These are phyloP conservation scores for Drosophila varians DNA, from an alignment of 1,140 invertebrate genomes.

Conservation along the genomic window DNA sequence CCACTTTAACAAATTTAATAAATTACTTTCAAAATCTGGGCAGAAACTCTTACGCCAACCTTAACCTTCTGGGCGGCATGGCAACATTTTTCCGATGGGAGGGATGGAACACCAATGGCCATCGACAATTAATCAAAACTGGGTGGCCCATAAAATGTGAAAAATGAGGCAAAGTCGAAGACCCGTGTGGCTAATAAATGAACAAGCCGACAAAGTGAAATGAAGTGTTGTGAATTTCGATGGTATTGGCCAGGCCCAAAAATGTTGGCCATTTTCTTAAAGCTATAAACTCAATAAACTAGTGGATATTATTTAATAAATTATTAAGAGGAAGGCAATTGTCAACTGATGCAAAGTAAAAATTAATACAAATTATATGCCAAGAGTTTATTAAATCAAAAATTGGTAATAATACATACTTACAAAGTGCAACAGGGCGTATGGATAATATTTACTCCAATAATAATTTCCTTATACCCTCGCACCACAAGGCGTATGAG, in stretches of 20 bases:
- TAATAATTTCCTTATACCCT: neutral
- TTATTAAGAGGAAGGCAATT: neutral
- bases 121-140: conserved; percentile 68
- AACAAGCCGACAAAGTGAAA: conserved; percentile 41
- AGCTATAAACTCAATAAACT: neutral
- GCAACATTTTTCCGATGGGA: conserved; percentile 14
- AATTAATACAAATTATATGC: neutral
- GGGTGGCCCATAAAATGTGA: conserved; percentile 55
- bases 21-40: conserved; percentile 43
- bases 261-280: neutral
- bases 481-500: conserved; percentile 56
- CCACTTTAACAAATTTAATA: conserved; percentile 31
- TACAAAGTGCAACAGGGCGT: neutral
- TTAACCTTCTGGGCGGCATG: conserved; percentile 5
- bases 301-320: neutral
- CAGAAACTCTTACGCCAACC: conserved; percentile 16
- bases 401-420: neutral
- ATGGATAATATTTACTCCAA: too few species aligned
- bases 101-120: neutral
- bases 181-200: conserved; percentile 59
- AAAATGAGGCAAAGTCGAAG: conserved; percentile 62
- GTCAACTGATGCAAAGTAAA: neutral
- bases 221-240: conserved; percentile 26
- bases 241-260: conserved; percentile 2
- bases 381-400: too few species aligned